Conservation (phyloP, 1,140 invertebrate species). For the Drosophila arizonae region DNA sequence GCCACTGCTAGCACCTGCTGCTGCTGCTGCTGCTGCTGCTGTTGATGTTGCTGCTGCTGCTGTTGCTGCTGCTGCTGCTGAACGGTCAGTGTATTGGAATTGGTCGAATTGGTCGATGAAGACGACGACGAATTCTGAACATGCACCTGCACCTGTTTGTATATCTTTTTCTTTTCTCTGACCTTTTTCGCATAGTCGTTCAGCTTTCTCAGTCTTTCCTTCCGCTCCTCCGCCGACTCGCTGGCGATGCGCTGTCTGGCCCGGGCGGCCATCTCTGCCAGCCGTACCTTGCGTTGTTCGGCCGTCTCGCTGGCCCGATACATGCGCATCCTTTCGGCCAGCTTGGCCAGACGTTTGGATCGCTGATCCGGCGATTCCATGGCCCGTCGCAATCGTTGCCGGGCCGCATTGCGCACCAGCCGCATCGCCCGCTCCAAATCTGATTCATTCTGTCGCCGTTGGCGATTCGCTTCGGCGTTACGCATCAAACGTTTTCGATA, state of each 20-base stretch:
- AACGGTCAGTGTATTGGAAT: slow-evolving; percentile 41
- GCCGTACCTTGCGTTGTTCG: slow-evolving; percentile 83
- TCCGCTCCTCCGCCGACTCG: slow-evolving; percentile 84
- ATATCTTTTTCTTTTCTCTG: slow-evolving; percentile 81
- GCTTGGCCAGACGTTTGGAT: slow-evolving; percentile 83
- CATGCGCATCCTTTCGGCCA: slow-evolving; percentile 83
- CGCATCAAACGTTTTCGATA: slow-evolving; percentile 75
- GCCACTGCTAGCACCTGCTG: slow-evolving; percentile 62
- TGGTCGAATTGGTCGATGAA: slow-evolving; percentile 58
- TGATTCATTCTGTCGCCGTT: slow-evolving; percentile 77
- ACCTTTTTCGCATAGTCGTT: slow-evolving; percentile 83
- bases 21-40: slow-evolving; percentile 55
- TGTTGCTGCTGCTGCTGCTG: slow-evolving; percentile 64
- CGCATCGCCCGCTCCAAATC: slow-evolving; percentile 81
- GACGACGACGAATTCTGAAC: slow-evolving; percentile 57
- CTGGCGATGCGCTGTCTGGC: slow-evolving; percentile 84
- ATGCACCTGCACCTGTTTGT: slow-evolving; percentile 64
- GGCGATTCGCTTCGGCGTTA: slow-evolving; percentile 80
- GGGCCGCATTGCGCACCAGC: slow-evolving; percentile 78
- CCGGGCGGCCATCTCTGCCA: slow-evolving; percentile 84
- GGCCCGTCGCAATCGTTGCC: slow-evolving; percentile 75
- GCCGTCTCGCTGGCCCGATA: slow-evolving; percentile 83
- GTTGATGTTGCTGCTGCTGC: slow-evolving; percentile 35
- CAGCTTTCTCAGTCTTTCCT: slow-evolving; percentile 82
- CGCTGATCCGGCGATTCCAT: slow-evolving; percentile 84